phyloP scores from a whole-genome alignment of 2,888 invertebrate genomes.

The Dryocosmus kuriphilus region DNA sequence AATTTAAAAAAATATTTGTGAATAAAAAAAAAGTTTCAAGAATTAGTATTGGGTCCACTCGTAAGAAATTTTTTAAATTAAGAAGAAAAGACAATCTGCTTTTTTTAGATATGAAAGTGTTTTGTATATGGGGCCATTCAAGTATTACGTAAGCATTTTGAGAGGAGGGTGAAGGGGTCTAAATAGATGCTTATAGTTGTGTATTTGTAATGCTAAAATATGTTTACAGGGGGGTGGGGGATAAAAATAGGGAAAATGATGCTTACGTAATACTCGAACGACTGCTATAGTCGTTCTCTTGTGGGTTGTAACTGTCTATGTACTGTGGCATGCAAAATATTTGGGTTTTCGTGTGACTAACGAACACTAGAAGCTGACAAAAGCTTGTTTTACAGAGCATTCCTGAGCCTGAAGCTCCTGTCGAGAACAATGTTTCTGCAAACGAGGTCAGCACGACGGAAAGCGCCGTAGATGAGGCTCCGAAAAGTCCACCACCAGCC shows the following conservation, averaged over 20 bases:
- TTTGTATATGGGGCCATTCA: no score
- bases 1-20: neutral
- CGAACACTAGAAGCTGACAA: neutral
- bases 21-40: neutral
- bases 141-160: no score
- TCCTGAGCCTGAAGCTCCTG: constrained; percentile 66
- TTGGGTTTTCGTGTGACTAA: neutral
- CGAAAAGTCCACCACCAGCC: constrained; percentile 69
- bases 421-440: constrained; percentile 65
- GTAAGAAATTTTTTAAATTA: neutral
- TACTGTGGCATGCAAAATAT: constrained; percentile 33
- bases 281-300: constrained; percentile 9
- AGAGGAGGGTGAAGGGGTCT: no score
- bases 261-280: no score
- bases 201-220: no score
- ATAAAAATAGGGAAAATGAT: no score
- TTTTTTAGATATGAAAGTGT: neutral
- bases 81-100: neutral
- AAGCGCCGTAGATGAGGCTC: constrained; percentile 62
- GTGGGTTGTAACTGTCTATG: constrained; percentile 30
- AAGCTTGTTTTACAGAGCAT: constrained; percentile 63
- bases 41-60: neutral
- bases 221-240: no score
- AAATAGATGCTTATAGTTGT: no score
- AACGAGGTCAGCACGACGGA: constrained; percentile 65